Evolutionary conservation across 2,113 vertebrate genomes (phyloP).

Genomic region (Urocolius indicus): DNA sequence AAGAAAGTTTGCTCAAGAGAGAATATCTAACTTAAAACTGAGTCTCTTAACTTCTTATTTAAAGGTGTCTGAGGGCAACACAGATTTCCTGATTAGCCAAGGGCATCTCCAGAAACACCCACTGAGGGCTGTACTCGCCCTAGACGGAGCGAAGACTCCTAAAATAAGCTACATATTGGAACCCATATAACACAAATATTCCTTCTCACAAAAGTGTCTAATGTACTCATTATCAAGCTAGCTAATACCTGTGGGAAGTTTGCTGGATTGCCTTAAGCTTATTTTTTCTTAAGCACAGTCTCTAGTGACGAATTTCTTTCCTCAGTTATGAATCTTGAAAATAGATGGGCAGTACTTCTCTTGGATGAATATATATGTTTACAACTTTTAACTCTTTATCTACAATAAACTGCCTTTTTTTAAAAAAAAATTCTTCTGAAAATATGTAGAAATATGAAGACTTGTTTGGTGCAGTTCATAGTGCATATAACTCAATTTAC

Average conservation of each 20-base stretch:
- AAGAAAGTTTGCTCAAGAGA: not conserved
- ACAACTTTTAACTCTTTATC: not conserved
- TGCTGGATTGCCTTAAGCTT: not conserved
- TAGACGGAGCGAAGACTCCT: not conserved
- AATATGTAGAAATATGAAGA: not conserved
- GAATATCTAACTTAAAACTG: not conserved
- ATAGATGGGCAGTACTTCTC: not conserved
- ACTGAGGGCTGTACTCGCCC: not conserved
- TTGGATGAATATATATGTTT: constrained; percentile 3
- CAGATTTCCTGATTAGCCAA: constrained; percentile 19
- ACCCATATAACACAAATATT: not conserved
- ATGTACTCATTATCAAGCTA: not conserved
- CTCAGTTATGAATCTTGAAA: constrained; percentile 19
- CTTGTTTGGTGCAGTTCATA: not conserved
- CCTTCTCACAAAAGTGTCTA: not conserved
- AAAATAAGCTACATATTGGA: not conserved
- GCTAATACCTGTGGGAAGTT: not conserved
- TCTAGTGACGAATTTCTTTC: constrained; percentile 26
- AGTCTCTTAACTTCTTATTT: not conserved
- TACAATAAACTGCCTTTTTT: not conserved
- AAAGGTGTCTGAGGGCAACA: constrained; percentile 20
- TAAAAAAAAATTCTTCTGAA: constrained; percentile 15
- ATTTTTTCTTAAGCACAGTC: constrained; percentile 7
- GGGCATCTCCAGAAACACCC: not conserved
- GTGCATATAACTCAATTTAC: not conserved